These are phyloP conservation scores for Talpa occidentalis DNA, from an alignment of 2,113 vertebrate species.

Conservation along the genomic window DNA sequence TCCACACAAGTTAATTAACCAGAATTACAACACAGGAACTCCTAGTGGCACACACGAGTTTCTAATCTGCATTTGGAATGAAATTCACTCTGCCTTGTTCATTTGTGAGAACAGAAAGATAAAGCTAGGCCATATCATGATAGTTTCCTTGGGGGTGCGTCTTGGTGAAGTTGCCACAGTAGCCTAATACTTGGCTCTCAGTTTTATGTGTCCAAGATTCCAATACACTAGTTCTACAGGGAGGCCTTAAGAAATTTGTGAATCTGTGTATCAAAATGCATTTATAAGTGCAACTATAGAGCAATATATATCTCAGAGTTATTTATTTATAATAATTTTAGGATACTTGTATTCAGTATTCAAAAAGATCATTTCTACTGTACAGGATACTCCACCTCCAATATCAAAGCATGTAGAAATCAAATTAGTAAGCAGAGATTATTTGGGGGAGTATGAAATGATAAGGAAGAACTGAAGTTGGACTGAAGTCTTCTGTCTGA, in stretches of 20 bases:
- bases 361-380: not conserved
- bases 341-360: not conserved
- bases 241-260: not conserved
- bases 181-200: not conserved
- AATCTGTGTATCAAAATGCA: not conserved
- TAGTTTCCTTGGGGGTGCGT: not conserved
- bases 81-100: not conserved
- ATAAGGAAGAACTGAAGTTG: no score
- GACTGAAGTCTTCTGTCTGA: not conserved
- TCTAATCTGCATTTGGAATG: not conserved
- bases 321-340: not conserved
- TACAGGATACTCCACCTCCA: not conserved
- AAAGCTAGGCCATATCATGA: not conserved
- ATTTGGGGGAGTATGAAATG: not conserved
- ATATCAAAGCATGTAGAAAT: not conserved
- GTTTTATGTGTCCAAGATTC: not conserved
- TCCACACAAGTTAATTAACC: not conserved
- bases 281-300: not conserved
- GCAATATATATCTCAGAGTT: not conserved
- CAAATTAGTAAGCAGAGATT: not conserved
- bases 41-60: not conserved
- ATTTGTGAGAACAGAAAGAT: not conserved
- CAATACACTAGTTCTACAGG: not conserved
- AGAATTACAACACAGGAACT: not conserved
- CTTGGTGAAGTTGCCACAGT: not conserved